Base-by-base conservation (phyloP, 2,113 vertebrate species). In the Corvus hawaiiensis region DNA sequence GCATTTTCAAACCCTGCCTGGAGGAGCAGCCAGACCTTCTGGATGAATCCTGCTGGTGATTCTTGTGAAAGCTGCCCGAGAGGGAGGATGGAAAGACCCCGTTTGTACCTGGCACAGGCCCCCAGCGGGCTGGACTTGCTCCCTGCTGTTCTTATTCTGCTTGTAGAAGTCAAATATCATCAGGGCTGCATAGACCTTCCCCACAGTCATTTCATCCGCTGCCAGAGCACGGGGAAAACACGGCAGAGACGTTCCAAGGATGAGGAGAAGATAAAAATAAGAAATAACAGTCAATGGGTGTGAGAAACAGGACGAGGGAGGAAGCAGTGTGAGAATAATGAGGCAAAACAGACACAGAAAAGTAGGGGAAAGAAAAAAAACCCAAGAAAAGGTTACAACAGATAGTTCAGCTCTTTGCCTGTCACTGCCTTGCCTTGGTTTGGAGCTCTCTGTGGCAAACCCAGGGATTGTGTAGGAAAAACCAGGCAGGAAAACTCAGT, bases 91-190 rank as follows among this genome's bases (percentile, higher is more conserved):
- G 24, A 44, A 83, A 66, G 91, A 27, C 56, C 90, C 85, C 43
- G 46, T 58, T 32, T 13, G 39, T 98, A 98, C 98, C 98, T 98
- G 98, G 81, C 98, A 97, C 44, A 98, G 96, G 73, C 98, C 98
- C 82, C 98, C 98, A 0, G 98, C 75, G 5, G 98, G 98, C 92
- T 98, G 99, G 84, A 97, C 98, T 94, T 99, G 99, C 19, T 98
- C 97, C 89, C 98, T 98, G 95, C 97, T 98, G 81, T 98, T 98
- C 95, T 98, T 98, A 81, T 98, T 99, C 98, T 99, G 99, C 84
- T 99, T 99, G 97, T 99, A 99, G 98, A 99, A 99, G 97, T 99
- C 99, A 3, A 99, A 99, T 96, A 99, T 99, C 99, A 99, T 99
- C 83, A 99, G 98, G 2, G 99, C 99, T 1, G 99, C 99, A 1